Evolutionary conservation across 2,888 invertebrate species (phyloP).

Genomic region (Drosophila anomelani): DNA sequence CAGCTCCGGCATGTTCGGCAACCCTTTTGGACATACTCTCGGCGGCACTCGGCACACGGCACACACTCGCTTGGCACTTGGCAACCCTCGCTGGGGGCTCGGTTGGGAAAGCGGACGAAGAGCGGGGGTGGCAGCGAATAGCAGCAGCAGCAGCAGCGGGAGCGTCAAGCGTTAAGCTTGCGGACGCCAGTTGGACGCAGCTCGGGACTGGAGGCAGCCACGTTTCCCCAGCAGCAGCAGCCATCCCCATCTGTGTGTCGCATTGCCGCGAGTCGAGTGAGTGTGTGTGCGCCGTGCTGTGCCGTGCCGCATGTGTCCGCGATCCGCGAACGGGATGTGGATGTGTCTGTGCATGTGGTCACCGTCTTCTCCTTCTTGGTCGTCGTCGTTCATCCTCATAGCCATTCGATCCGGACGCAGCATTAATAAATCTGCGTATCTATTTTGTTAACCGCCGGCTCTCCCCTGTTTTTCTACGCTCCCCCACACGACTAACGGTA

Average conservation of each 20-base stretch:
- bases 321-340: conserved; percentile 27
- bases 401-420: conserved; percentile 3
- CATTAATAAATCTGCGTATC: not conserved
- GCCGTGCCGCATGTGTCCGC: conserved; percentile 26
- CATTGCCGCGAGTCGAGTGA: conserved; percentile 9
- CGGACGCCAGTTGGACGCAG: conserved; percentile 42
- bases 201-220: conserved; percentile 43
- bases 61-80: conserved; percentile 13
- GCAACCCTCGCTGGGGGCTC: conserved; percentile 16
- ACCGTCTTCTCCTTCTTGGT: conserved; percentile 6
- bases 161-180: conserved; percentile 24
- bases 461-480: conserved; percentile 12
- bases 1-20: conserved; percentile 4
- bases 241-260: conserved; percentile 16
- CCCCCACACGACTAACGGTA: conserved; percentile 27
- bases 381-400: conserved; percentile 11
- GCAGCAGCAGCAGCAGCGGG: conserved; percentile 3
- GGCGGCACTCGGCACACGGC: conserved; percentile 7
- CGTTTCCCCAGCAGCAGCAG: conserved; percentile 27
- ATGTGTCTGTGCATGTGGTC: conserved; percentile 15
- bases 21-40: conserved; percentile 16
- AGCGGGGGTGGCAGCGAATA: conserved; percentile 14
- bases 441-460: conserved; percentile 20
- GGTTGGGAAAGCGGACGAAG: conserved; percentile 10
- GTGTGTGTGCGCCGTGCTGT: conserved; percentile 20